Evolutionary conservation across 2,888 invertebrate species (phyloP), one percentile per base, ranked within the genome.

Genomic region (Cheilosia pagana): DNA sequence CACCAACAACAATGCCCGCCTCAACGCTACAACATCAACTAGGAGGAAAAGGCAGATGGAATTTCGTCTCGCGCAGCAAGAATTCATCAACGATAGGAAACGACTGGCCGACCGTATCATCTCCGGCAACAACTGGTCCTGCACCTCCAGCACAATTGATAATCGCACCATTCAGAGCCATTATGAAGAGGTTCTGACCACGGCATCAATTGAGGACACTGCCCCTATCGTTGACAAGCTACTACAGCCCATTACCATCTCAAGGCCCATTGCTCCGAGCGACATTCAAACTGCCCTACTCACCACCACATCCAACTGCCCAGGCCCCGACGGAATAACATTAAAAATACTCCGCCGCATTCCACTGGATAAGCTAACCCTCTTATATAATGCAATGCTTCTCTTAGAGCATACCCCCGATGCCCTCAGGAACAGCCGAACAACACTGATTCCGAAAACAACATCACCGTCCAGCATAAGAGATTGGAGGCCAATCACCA

Each of bases 401-500:
- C 6, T 35, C 35, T 6, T 35, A 12, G 35, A 35, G 12, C 35
- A 35, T 10, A 35, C 35, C 2, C 35, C 35, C 0, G 35, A 35
- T 1, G 6, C 0, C 1, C 7, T 35, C 2, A 8, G 6, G 10
- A 8, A 6, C 0, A 35, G 6, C 12, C 7, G 39, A 14, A 48
- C n/a, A 1, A 39, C 39, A 3, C 14, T 39, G 39, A 39, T 39
- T 3, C 39, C 39, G 0, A 39, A 39, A 39, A 39, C 39, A 3
- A 2, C 48, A 19, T 21, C 8, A 21, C 10, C 53, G 0, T 8
- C 10, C 1, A 8, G 12, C 19, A 31, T 55, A 7, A 55, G 2
- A 2, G 31, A 55, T 16, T 55, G 53, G 53, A 55, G 60, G 3
- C 55, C 55, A 0, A 53, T 41, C 8, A 43, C 45, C 7, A 45